Base-by-base conservation (phyloP, 30 jellyfish, hydroid and myxozoan genomes). In the Haliclystus octoradiatus region DNA sequence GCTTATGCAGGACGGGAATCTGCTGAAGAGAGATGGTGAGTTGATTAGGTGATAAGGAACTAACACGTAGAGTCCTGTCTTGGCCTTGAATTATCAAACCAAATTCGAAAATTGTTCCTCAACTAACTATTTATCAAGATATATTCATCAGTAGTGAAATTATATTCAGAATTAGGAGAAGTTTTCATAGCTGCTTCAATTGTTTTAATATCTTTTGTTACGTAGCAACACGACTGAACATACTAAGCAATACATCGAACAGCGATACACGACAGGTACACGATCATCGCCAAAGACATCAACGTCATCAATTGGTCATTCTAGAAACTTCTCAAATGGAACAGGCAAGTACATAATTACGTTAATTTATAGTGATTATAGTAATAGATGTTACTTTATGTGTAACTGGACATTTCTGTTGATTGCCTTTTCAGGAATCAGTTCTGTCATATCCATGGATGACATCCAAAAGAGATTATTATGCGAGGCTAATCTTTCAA, bases 401-500 rank as follows among this genome's bases (percentile, higher is more conserved):
- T n/a, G n/a, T n/a, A n/a, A n/a, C n/a, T n/a, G n/a, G n/a, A n/a
- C n/a, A n/a, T n/a, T n/a, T n/a, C n/a, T n/a, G n/a, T n/a, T n/a
- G n/a, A n/a, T n/a, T n/a, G n/a, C n/a, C n/a, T 66, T 64, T 76
- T 32, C 60, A 85, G 96, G 83, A 15, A 22, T 61, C 34, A 73
- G 79, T 28, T 50, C 73, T 15, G 65, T 50, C 19, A 50, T 57
- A 26, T 71, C 90, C 31, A 84, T 34, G 33, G 53, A 70, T 61
- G 91, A 73, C 61, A 40, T 60, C 13, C 69, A 67, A 34, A 77
- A 52, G 76, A 35, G 94, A 47, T 57, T 76, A 2, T 40, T 75
- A 51, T 62, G 79, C 46, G 95, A 89, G 32, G 68, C 95, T 24
- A 89, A 89, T 49, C 77, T 89, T 35, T 70, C 95, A 14, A 83